Evolutionary conservation across 2,113 vertebrate genomes (phyloP).

Genomic region (Pseudonaja textilis): DNA sequence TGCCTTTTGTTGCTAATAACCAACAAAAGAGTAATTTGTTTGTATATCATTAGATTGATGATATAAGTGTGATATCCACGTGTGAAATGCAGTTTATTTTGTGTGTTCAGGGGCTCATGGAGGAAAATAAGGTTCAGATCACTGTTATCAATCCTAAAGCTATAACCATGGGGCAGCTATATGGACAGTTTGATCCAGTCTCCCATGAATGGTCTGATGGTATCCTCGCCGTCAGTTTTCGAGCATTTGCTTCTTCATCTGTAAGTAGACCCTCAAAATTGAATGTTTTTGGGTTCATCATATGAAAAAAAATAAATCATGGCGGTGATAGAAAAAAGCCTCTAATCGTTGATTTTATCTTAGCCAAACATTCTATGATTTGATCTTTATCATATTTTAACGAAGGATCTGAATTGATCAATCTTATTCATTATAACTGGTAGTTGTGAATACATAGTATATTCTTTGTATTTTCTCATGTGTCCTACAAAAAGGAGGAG

Average conservation of each 20-base stretch:
- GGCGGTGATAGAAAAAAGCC: neutral
- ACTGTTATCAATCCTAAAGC: constrained; percentile 90
- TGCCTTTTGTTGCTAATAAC: neutral
- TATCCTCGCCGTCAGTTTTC: constrained; percentile 85
- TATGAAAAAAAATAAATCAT: neutral
- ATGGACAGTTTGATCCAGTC: constrained; percentile 85
- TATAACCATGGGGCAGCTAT: constrained; percentile 89
- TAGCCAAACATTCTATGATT: neutral
- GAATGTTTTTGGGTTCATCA: neutral
- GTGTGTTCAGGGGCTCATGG: constrained; percentile 78
- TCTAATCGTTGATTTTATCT: neutral
- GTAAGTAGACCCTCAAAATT: constrained; percentile 62
- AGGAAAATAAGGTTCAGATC: constrained; percentile 89
- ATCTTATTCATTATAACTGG: neutral
- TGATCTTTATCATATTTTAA: neutral
- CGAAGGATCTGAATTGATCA: neutral
- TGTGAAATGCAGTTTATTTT: constrained; percentile 3
- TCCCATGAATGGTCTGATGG: constrained; percentile 93
- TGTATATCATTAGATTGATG: neutral
- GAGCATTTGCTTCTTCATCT: constrained; percentile 79
- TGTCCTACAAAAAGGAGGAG: neutral
- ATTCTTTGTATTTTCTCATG: neutral
- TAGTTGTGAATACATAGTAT: neutral
- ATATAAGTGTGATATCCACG: neutral
- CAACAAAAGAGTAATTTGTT: neutral